Percentiles rank a stretch among this genome's conserved stretches.
Evolutionary conservation across 1,140 invertebrate species (phyloP).

Genomic region (Lepidostoma basale): DNA sequence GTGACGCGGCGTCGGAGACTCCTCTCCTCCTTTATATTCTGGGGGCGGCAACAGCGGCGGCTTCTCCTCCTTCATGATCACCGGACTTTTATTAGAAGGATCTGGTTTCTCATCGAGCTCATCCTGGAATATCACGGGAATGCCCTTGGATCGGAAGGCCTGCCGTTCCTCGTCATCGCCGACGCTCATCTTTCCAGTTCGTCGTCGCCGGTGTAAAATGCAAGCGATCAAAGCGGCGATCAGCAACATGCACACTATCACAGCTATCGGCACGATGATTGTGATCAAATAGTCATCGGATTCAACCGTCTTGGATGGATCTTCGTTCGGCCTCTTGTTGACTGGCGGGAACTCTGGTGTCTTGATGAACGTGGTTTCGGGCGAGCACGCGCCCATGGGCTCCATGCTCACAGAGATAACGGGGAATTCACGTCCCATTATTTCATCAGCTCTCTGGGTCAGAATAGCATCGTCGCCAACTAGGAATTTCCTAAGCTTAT

Average conservation of each 20-base stretch:
- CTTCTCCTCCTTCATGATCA: constrained; percentile 92
- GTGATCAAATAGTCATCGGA: constrained; percentile 88
- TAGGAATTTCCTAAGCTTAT: constrained; percentile 71
- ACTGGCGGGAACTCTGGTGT: constrained; percentile 30
- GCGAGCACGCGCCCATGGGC: constrained; percentile 75
- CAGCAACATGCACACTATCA: constrained; percentile 87
- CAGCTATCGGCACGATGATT: constrained; percentile 86
- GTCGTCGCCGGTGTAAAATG: constrained; percentile 80
- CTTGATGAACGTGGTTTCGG: constrained; percentile 59
- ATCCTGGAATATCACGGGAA: constrained; percentile 94
- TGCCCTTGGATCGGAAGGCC: constrained; percentile 86
- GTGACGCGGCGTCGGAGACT: constrained; percentile 53
- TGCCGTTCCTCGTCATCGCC: constrained; percentile 79
- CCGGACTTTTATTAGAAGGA: constrained; percentile 84
- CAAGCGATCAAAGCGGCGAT: constrained; percentile 88
- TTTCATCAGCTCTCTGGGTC: constrained; percentile 69
- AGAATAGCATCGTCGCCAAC: constrained; percentile 68
- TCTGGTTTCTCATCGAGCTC: constrained; percentile 88
- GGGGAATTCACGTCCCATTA: constrained; percentile 80
- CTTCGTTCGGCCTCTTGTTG: constrained; percentile 51
- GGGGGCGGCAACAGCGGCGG: constrained; percentile 78
- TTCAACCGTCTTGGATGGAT: constrained; percentile 51
- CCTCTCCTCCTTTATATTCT: constrained; percentile 61
- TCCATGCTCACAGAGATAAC: constrained; percentile 74
- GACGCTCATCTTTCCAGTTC: constrained; percentile 70